A percentile compares a stretch with the other conserved stretches of the same genome.
Evolutionary conservation across 92 coral and sea anemone species (phyloP).

Genomic region (Ricordea florida): DNA sequence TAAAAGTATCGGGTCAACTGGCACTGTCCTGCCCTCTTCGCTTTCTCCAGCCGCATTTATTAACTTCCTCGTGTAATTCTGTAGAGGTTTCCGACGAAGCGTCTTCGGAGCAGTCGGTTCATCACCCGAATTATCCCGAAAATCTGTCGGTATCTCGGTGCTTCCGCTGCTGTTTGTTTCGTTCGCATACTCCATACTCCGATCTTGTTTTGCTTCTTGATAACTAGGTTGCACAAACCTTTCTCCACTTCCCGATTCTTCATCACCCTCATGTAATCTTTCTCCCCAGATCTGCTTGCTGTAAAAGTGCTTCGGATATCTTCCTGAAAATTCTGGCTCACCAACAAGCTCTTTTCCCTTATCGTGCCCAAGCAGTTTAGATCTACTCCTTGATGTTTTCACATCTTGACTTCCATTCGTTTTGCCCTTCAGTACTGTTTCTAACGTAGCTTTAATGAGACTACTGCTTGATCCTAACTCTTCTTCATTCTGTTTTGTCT

Average conservation of each 20-base stretch:
- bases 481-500: too few species aligned
- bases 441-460: too few species aligned
- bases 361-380: neutral
- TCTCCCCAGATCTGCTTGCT: neutral
- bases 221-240: too few species aligned
- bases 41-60: neutral
- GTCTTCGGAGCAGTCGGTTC: too few species aligned
- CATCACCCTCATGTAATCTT: neutral
- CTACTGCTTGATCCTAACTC: too few species aligned
- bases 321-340: conserved; percentile 24
- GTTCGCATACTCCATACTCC: neutral
- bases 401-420: neutral
- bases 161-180: neutral
- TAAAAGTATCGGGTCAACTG: conserved; percentile 23
- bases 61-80: neutral
- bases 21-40: neutral
- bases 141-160: too few species aligned
- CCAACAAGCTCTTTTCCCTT: neutral
- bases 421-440: neutral
- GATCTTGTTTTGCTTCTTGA: too few species aligned
- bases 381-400: neutral
- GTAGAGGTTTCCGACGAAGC: neutral
- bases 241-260: neutral
- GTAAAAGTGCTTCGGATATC: neutral
- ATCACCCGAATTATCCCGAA: too few species aligned